Evolutionary conservation across 2,888 invertebrate species (phyloP), one percentile per base, ranked within the genome.

Genomic region (Drosophila melanocephala): DNA sequence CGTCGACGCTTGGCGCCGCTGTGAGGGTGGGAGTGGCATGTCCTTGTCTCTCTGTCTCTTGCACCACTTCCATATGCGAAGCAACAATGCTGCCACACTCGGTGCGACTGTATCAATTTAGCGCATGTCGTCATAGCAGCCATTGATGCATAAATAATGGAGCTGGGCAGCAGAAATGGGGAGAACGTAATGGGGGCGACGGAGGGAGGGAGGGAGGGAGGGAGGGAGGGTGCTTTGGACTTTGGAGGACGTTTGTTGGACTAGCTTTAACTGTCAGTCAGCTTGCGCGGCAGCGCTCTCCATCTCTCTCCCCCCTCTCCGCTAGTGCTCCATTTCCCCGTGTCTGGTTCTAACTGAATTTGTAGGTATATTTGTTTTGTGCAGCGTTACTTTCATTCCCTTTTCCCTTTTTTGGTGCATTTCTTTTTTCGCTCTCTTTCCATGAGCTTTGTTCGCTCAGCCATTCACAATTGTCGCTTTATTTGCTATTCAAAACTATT

Each of bases 91-190:
- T 22, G 35, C n/a, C 62, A 50, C 51, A 19, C 71, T 57, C 77
- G 58, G 70, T 77, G 76, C 81, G 19, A 87, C 87, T 84, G 87
- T 89, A 90, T 88, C 88, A 89, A 87, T 88, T 88, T 88, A 90
- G 88, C 88, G 90, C 87, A 88, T 88, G 88, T 89, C 88, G 88
- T 87, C 88, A 90, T 89, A 87, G 90, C 90, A 88, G 87, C 84
- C 85, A 89, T 84, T 91, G 91, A 90, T 90, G 91, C 89, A 90
- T 90, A 91, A 91, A 91, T 91, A 91, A 90, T 91, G 83, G 89
- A 76, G 84, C 52, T 74, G 73, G 79, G 53, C 60, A 30, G 12
- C 44, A 57, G 53, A 42, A 62, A 52, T 51, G 61, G 55, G 37
- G 51, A 39, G 26, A 33, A 16, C 6, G 50, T 47, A 6, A 52